Evolutionary conservation across 1,140 invertebrate genomes (phyloP).

Genomic region (Cydia strobilella): DNA sequence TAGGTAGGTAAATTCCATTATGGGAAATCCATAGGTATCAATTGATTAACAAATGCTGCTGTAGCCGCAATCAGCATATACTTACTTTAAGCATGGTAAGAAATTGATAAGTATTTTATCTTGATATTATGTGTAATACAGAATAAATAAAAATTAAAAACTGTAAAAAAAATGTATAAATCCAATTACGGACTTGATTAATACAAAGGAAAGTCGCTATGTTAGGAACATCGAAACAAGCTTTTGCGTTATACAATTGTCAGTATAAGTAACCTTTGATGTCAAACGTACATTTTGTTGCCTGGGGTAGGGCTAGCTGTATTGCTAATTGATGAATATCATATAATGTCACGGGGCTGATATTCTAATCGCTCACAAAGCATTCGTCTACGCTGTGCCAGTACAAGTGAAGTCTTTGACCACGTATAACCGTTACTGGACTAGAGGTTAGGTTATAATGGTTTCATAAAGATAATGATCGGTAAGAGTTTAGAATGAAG

Average conservation of each 20-base stretch:
- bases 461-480: not conserved
- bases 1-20: too few relatives aligned
- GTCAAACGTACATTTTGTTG: slow-evolving; percentile 23
- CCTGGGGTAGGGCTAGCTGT: slow-evolving; percentile 5
- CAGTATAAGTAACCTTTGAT: slow-evolving; percentile 1
- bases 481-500: not conserved
- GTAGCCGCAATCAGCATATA: too few relatives aligned
- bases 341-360: not conserved
- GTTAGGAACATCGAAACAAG: not conserved
- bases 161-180: not conserved
- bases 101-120: too few relatives aligned
- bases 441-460: not conserved
- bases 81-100: too few relatives aligned
- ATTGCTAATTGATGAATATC: slow-evolving; percentile 32
- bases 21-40: too few relatives aligned
- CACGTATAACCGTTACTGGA: not conserved
- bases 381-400: not conserved
- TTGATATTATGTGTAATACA: too few relatives aligned
- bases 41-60: too few relatives aligned
- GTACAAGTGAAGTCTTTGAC: not conserved
- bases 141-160: too few relatives aligned
- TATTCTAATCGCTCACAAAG: not conserved
- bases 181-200: not conserved
- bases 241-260: not conserved
- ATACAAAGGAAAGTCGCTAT: not conserved